Conservation (phyloP, 2,113 vertebrate genomes). For the Heptranchias perlo region DNA sequence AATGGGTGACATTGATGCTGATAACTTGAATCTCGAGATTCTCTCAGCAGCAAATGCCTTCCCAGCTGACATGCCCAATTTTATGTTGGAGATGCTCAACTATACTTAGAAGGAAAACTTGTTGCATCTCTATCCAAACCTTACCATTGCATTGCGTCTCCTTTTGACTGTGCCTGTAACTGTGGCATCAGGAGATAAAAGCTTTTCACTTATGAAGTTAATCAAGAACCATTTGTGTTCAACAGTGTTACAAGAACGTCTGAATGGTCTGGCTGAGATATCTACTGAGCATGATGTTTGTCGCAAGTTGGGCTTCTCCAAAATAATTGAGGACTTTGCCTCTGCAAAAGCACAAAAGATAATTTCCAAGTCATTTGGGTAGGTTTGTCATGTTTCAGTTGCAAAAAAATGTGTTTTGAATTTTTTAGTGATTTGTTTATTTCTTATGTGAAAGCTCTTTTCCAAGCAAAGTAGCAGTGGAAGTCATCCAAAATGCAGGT, state of each 20-base stretch:
- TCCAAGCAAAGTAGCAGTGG: background rate
- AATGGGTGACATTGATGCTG: slow-evolving; percentile 23
- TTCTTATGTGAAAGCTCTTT: background rate
- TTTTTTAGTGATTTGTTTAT: background rate
- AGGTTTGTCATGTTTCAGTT: background rate
- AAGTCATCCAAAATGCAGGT: background rate
- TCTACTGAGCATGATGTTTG: background rate
- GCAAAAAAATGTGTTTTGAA: background rate
- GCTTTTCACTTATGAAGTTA: background rate
- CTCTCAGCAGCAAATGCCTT: slow-evolving; percentile 25
- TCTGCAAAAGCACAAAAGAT: background rate
- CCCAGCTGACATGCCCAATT: background rate
- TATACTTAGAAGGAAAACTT: background rate
- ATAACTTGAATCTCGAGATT: slow-evolving; percentile 14
- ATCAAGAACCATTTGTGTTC: background rate
- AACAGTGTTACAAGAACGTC: background rate
- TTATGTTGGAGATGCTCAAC: background rate
- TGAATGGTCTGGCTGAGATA: background rate
- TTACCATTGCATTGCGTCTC: background rate
- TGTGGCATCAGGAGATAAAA: background rate
- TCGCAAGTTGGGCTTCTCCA: background rate
- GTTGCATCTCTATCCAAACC: background rate
- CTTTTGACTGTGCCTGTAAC: background rate
- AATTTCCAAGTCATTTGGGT: background rate
- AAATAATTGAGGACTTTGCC: background rate